These are phyloP conservation scores for Heliconius sara DNA, from an alignment of 2,888 invertebrate species.

Conservation along the genomic window DNA sequence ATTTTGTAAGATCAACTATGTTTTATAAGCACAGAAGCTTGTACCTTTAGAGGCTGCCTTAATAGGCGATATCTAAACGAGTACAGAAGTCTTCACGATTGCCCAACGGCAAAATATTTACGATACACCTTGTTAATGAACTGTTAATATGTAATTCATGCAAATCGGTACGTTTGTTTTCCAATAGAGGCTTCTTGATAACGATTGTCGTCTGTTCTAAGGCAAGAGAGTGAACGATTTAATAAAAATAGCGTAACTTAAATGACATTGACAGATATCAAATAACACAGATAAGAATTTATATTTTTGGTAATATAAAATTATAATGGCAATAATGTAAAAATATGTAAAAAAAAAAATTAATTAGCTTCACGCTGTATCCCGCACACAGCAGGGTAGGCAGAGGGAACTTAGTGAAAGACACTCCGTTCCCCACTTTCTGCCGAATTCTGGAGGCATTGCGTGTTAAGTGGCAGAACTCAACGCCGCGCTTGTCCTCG, in stretches of 20 bases:
- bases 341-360: too few relatives aligned
- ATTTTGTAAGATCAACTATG: background rate
- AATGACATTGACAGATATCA: background rate
- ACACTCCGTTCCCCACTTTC: too few relatives aligned
- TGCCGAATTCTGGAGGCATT: too few relatives aligned
- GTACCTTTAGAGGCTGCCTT: conserved; percentile 3
- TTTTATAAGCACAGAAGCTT: background rate
- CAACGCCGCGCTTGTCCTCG: too few relatives aligned
- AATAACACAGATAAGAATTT: background rate
- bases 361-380: too few relatives aligned
- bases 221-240: background rate
- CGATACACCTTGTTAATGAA: conserved; percentile 73
- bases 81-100: conserved; percentile 48
- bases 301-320: background rate
- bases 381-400: too few relatives aligned
- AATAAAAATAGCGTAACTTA: background rate
- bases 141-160: conserved; percentile 74
- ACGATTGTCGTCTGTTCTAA: background rate
- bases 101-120: conserved; percentile 73
- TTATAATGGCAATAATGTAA: background rate
- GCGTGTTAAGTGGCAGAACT: too few relatives aligned
- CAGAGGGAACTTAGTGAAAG: too few relatives aligned
- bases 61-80: conserved; percentile 26
- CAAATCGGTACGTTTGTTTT: conserved; percentile 73
- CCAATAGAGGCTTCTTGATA: conserved; percentile 59